A percentile compares a stretch with the other conserved stretches of the same genome.
Evolutionary conservation across 2,888 invertebrate species (phyloP).

Genomic region (Rhabditoides inermis): DNA sequence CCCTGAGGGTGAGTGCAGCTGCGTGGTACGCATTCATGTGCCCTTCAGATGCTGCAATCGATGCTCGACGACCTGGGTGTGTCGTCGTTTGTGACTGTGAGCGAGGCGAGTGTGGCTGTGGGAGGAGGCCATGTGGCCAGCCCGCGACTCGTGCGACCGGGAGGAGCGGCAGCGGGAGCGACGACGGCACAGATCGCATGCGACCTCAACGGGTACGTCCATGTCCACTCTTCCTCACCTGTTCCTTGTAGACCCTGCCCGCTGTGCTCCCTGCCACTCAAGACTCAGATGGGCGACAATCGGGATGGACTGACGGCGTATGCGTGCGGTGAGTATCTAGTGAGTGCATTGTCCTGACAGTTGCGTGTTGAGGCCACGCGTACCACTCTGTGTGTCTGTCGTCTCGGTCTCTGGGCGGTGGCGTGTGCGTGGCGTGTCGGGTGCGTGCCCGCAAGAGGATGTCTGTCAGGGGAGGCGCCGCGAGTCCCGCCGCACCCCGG

Average conservation of each 20-base stretch:
- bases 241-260: conserved; percentile 23
- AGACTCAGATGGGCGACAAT: conserved; percentile 17
- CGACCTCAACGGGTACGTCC: no score
- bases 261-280: conserved; percentile 23
- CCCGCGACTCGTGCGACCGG: no score
- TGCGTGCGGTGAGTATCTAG: conserved; percentile 16
- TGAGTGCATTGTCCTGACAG: not conserved
- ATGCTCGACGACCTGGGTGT: no score
- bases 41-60: no score
- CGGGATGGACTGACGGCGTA: conserved; percentile 14
- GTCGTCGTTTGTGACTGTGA: no score
- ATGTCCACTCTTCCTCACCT: no score
- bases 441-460: conserved; percentile 18
- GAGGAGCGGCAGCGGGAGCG: no score
- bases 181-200: no score
- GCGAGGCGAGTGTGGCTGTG: no score
- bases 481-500: conserved; percentile 7
- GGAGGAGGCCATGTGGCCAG: no score
- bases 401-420: conserved; percentile 7
- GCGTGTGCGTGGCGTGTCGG: conserved; percentile 20
- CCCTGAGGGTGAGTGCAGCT: no score
- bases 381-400: conserved; percentile 26
- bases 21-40: no score
- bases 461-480: conserved; percentile 22
- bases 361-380: conserved; percentile 15